These are phyloP conservation scores for Neria commutata DNA, from an alignment of 2,888 invertebrate genomes.

Conservation along the genomic window DNA sequence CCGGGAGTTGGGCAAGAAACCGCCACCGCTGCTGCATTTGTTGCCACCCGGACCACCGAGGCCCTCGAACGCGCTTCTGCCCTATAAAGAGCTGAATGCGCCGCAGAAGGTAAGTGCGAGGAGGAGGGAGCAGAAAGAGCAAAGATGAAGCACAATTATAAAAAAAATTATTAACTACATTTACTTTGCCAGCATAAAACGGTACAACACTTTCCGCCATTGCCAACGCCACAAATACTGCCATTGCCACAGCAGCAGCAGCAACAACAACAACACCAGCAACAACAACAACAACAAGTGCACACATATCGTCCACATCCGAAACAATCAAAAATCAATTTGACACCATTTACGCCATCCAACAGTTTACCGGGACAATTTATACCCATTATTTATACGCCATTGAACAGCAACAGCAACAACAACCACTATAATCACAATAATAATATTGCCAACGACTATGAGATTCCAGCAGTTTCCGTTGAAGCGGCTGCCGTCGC, in stretches of 20 bases:
- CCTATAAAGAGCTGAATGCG: conserved; percentile 45
- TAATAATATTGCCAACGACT: conserved; percentile 27
- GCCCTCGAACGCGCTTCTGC: conserved; percentile 31
- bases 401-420: conserved; percentile 42
- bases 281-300: conserved; percentile 28
- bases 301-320: conserved; percentile 42
- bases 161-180: too few species aligned
- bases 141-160: too few species aligned
- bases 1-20: conserved; percentile 33
- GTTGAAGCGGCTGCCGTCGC: background rate
- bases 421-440: conserved; percentile 32
- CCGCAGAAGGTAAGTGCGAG: conserved; percentile 45
- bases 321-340: conserved; percentile 60
- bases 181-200: conserved; percentile 50
- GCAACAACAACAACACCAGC: conserved; percentile 33
- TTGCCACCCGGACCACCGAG: conserved; percentile 35
- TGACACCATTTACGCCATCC: conserved; percentile 65
- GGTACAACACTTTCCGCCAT: conserved; percentile 54
- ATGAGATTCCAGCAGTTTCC: conserved; percentile 20
- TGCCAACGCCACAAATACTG: conserved; percentile 33
- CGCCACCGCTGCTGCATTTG: conserved; percentile 31
- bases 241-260: conserved; percentile 18
- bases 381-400: conserved; percentile 63
- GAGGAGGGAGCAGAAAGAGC: background rate
- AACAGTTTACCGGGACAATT: conserved; percentile 67